These are phyloP conservation scores for Brachyrhaphis roseni DNA, from an alignment of 2,797 vertebrate genomes.

Conservation along the genomic window DNA sequence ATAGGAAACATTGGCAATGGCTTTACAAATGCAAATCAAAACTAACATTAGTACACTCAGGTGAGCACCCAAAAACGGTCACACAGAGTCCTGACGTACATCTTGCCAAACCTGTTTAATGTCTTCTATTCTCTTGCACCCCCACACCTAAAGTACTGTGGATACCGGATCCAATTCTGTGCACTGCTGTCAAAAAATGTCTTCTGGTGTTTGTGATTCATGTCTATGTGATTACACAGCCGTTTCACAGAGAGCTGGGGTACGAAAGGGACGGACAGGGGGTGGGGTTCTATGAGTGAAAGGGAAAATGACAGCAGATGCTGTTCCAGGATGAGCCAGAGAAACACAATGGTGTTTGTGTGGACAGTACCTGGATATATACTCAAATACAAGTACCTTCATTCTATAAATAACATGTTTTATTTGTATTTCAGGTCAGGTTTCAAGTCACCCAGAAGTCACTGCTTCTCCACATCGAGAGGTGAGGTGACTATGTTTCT, in stretches of 20 bases:
- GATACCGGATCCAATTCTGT: neutral
- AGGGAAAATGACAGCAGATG: constrained; percentile 23
- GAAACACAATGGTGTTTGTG: neutral
- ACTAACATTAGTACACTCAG: neutral
- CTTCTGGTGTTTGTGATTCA: constrained; percentile 46
- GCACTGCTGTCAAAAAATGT: neutral
- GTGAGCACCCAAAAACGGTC: neutral
- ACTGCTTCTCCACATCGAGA: too few relatives aligned
- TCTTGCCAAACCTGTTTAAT: constrained; percentile 22
- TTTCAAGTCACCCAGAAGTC: neutral
- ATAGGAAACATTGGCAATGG: neutral
- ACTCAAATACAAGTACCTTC: neutral
- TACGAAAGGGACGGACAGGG: neutral
- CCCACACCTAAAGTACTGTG: constrained; percentile 16
- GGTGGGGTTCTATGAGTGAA: neutral
- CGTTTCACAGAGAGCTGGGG: constrained; percentile 22
- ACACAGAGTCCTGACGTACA: constrained; percentile 1
- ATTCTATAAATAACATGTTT: neutral
- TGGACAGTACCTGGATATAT: neutral
- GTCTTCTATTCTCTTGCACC: neutral
- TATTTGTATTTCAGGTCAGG: neutral
- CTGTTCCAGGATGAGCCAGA: constrained; percentile 7
- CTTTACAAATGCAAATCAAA: neutral
- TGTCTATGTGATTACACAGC: constrained; percentile 53
- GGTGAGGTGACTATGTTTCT: too few relatives aligned